phyloP scores from a whole-genome alignment of 2,888 invertebrate genomes.

The Cephus nigrinus region DNA sequence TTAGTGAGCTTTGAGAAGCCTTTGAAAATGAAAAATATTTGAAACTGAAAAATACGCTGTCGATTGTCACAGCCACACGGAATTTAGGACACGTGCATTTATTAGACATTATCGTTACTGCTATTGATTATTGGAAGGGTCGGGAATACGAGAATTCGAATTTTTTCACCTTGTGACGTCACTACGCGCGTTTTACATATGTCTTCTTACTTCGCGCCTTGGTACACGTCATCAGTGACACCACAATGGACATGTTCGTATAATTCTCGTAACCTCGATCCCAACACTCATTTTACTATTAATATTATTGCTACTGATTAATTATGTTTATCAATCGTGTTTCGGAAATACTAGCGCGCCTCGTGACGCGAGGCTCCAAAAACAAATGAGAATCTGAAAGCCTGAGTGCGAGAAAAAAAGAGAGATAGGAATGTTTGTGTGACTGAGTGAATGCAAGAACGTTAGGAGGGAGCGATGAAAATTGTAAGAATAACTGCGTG shows the following conservation, averaged over 20 bases:
- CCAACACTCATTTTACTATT: neutral
- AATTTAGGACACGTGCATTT: constrained; percentile 63
- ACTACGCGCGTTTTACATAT: neutral
- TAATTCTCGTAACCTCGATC: neutral
- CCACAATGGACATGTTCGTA: neutral
- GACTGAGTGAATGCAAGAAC: neutral
- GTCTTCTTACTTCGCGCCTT: neutral
- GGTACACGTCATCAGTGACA: neutral
- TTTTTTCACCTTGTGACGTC: neutral
- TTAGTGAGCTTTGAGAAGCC: constrained; percentile 29
- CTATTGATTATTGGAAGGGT: constrained; percentile 6
- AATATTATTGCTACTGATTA: neutral
- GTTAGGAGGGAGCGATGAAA: neutral
- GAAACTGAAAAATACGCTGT: constrained; percentile 56
- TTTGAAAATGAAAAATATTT: constrained; percentile 40
- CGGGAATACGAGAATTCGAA: neutral
- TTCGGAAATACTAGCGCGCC: neutral
- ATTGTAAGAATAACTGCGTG: neutral
- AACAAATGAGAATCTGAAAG: neutral
- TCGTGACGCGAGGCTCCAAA: neutral
- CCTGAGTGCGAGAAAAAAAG: neutral
- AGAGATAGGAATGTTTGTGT: neutral
- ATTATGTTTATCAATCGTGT: neutral
- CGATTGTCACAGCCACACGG: constrained; percentile 55
- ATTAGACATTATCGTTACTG: constrained; percentile 53